Evolutionary conservation across 2,888 invertebrate species (phyloP).

Genomic region (Acronicta alni): DNA sequence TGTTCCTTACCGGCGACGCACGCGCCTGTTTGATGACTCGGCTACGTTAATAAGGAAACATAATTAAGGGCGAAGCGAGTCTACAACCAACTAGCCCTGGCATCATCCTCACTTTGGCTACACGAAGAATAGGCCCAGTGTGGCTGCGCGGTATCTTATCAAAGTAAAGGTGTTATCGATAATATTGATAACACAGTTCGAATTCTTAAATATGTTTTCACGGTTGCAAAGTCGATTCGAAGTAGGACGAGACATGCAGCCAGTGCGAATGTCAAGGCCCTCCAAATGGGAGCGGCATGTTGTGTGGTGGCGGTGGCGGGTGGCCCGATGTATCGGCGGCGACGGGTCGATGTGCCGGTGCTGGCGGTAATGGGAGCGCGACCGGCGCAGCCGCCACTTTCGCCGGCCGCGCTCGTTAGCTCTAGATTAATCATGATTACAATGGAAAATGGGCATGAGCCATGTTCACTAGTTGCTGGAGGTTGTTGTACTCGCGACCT

Average conservation of each 20-base stretch:
- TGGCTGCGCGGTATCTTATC: slow-evolving; percentile 37
- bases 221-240: slow-evolving; percentile 13
- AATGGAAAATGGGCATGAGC: slow-evolving; percentile 47
- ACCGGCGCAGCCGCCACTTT: slow-evolving; percentile 66
- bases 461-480: slow-evolving; percentile 29
- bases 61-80: slow-evolving; percentile 69
- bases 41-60: slow-evolving; percentile 73
- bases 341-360: slow-evolving; percentile 15
- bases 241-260: slow-evolving; percentile 18
- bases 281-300: slow-evolving; percentile 35
- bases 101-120: slow-evolving; percentile 1
- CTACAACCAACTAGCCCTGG: slow-evolving; percentile 38
- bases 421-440: slow-evolving; percentile 57
- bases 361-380: slow-evolving; percentile 67
- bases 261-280: slow-evolving; percentile 53
- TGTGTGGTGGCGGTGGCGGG: slow-evolving; percentile 3
- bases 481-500: slow-evolving; percentile 49
- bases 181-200: slow-evolving; percentile 17
- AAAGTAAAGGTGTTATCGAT: slow-evolving; percentile 45
- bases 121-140: slow-evolving; percentile 1
- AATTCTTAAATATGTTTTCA: slow-evolving; percentile 12
- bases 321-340: slow-evolving; percentile 1
- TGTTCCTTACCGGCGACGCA: slow-evolving; percentile 26
- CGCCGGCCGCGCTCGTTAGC: slow-evolving; percentile 60
- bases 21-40: slow-evolving; percentile 45